These are phyloP conservation scores for Trinorchestia longiramus DNA, from an alignment of 1,140 invertebrate genomes.

Conservation along the genomic window DNA sequence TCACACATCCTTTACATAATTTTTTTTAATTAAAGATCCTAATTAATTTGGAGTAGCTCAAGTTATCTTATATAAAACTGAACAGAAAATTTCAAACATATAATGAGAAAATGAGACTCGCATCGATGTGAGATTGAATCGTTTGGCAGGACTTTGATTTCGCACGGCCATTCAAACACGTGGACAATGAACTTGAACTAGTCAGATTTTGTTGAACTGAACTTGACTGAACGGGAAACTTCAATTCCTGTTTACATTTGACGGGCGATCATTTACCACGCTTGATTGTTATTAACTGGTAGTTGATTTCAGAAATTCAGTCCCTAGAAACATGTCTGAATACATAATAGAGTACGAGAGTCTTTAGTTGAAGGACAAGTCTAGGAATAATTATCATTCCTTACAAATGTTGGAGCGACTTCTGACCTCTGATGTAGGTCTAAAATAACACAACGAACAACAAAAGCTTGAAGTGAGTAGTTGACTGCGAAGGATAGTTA, in stretches of 20 bases:
- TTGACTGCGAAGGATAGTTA: too few relatives aligned
- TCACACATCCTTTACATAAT: background rate
- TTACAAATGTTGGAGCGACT: background rate
- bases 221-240: background rate
- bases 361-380: background rate
- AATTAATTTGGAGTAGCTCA: background rate
- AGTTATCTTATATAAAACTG: background rate
- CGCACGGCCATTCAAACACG: background rate
- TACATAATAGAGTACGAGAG: background rate
- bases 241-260: too few relatives aligned
- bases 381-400: background rate
- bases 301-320: background rate
- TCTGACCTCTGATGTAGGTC: background rate
- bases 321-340: too few relatives aligned
- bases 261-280: too few relatives aligned
- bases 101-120: background rate
- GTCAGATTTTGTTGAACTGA: background rate
- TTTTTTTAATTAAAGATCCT: background rate
- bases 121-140: background rate
- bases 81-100: background rate
- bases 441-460: background rate
- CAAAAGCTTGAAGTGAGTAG: too few relatives aligned
- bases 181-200: background rate
- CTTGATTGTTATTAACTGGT: background rate
- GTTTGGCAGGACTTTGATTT: background rate